These are phyloP conservation scores for Equus przewalskii DNA, from an alignment of 2,113 vertebrate species.

Conservation along the genomic window DNA sequence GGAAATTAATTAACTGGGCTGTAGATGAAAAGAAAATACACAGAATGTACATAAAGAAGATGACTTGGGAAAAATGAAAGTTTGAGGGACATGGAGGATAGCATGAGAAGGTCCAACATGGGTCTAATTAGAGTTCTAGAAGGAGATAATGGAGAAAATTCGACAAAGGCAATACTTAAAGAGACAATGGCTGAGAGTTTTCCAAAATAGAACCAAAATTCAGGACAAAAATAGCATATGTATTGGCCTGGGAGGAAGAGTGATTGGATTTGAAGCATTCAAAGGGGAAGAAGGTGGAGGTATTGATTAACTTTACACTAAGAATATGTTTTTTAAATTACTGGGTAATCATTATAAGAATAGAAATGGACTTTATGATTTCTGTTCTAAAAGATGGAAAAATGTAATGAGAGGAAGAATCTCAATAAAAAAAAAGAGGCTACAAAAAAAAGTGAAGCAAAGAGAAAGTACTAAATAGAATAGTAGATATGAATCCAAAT, in stretches of 20 bases:
- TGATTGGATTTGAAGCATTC: slow-evolving; percentile 1
- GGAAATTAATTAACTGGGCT: not conserved
- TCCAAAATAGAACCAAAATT: slow-evolving; percentile 10
- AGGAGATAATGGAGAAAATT: not conserved
- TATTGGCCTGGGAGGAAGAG: not conserved
- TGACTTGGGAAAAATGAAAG: not conserved
- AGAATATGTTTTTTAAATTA: slow-evolving; percentile 5
- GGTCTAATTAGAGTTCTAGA: not conserved
- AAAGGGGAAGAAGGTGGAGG: not conserved
- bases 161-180: not conserved
- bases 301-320: not conserved
- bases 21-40: not conserved
- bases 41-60: not conserved
- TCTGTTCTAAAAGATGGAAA: not conserved
- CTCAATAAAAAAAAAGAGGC: not conserved
- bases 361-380: not conserved
- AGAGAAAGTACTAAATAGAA: not conserved
- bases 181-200: not conserved
- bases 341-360: not conserved
- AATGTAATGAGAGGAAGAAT: not conserved
- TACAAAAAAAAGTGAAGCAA: not conserved
- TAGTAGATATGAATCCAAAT: not conserved
- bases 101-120: not conserved
- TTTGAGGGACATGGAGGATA: not conserved
- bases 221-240: not conserved